Percentiles rank a stretch among this genome's conserved stretches.
Conservation (phyloP, 2,797 vertebrate genomes). For the Pempheris klunzingeri region DNA sequence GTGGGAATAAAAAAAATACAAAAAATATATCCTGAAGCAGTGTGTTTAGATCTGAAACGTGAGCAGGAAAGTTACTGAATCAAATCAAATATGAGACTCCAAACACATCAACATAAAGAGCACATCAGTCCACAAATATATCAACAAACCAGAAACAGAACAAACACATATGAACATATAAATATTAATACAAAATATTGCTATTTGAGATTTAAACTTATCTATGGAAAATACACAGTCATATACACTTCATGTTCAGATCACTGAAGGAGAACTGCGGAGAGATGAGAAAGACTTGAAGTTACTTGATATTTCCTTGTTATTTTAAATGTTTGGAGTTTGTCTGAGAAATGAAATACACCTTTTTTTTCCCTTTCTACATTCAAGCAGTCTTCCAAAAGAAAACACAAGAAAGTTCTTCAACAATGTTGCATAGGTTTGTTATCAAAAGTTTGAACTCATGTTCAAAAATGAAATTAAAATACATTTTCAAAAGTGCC, state of each 20-base stretch:
- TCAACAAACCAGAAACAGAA: conserved; percentile 57
- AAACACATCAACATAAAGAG: conserved; percentile 39
- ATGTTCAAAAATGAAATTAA: conserved; percentile 47
- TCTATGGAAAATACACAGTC: conserved; percentile 78
- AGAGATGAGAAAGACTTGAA: conserved; percentile 31
- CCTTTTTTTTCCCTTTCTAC: conserved; percentile 80
- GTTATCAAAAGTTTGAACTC: conserved; percentile 34
- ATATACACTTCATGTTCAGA: conserved; percentile 69
- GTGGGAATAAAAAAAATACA: conserved; percentile 6
- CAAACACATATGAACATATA: conserved; percentile 73
- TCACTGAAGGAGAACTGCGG: conserved; percentile 50
- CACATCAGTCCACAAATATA: conserved; percentile 57
- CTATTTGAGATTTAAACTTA: conserved; percentile 72
- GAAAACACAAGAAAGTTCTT: conserved; percentile 65
- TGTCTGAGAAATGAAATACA: conserved; percentile 60
- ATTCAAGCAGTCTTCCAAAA: conserved; percentile 87
- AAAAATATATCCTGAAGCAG: background rate
- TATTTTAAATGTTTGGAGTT: conserved; percentile 26
- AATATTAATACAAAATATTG: conserved; percentile 77
- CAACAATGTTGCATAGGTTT: conserved; percentile 21
- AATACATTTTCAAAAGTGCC: conserved; percentile 78
- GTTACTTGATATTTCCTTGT: conserved; percentile 14
- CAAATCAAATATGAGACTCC: conserved; percentile 42
- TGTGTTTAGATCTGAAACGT: conserved; percentile 24
- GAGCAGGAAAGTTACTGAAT: conserved; percentile 32